Evolutionary conservation across 2,113 vertebrate species (phyloP).

Genomic region (Perca fluviatilis): DNA sequence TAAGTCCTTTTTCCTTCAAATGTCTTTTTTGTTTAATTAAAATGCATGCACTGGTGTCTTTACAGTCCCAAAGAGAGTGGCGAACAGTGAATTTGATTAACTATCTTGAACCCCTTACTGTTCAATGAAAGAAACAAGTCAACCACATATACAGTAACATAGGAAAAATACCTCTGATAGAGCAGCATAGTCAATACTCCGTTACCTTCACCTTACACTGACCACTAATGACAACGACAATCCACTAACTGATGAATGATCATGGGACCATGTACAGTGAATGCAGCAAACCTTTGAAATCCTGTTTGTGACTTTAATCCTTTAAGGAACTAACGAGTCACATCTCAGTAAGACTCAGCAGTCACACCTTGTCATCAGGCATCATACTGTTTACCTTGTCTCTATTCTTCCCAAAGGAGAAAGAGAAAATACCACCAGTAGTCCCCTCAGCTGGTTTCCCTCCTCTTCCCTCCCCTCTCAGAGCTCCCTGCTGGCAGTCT

Average conservation of each 20-base stretch:
- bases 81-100: constrained; percentile 22
- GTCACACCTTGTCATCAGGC: constrained; percentile 70
- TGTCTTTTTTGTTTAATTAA: constrained; percentile 11
- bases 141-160: constrained; percentile 49
- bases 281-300: constrained; percentile 30
- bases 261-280: constrained; percentile 49
- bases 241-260: constrained; percentile 54
- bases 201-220: constrained; percentile 49
- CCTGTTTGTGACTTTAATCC: constrained; percentile 28
- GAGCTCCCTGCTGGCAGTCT: constrained; percentile 59
- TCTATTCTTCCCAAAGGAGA: constrained; percentile 70
- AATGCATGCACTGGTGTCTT: constrained; percentile 54
- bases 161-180: constrained; percentile 53
- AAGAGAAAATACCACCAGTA: constrained; percentile 56
- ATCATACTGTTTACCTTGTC: constrained; percentile 40
- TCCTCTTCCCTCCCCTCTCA: constrained; percentile 27
- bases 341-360: neutral
- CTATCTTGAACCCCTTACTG: constrained; percentile 2
- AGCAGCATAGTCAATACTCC: constrained; percentile 64
- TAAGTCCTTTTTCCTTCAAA: neutral
- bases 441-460: constrained; percentile 42
- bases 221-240: constrained; percentile 48
- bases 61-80: constrained; percentile 12
- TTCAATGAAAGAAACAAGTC: neutral
- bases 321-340: constrained; percentile 23